Conservation (phyloP, 1,140 invertebrate genomes). For the Platorchestia sp. region DNA sequence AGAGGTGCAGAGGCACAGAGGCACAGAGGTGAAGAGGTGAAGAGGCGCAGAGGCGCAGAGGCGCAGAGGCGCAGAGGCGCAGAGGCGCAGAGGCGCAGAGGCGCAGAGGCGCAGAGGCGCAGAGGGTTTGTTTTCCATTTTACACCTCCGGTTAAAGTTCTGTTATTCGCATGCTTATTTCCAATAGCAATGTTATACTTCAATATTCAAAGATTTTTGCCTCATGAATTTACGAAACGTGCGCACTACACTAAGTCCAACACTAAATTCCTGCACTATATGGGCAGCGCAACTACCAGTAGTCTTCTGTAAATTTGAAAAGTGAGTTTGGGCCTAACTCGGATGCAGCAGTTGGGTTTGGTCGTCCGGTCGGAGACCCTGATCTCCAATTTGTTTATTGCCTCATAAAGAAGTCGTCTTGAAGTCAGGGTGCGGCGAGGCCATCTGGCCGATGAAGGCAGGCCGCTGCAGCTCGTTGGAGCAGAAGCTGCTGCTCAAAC, state of each 20-base stretch:
- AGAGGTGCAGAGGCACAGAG: no score
- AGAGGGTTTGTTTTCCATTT: no score
- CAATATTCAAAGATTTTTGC: neutral
- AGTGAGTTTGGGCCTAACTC: neutral
- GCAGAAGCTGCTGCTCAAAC: neutral
- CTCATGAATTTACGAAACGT: neutral
- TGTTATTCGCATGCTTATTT: neutral
- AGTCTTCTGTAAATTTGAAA: neutral
- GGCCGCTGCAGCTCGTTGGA: neutral
- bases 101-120: no score
- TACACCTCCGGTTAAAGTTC: no score
- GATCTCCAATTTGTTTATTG: slow-evolving; percentile 19
- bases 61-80: slow-evolving; percentile 14
- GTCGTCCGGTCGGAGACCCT: neutral
- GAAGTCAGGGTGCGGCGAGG: neutral
- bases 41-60: slow-evolving; percentile 35
- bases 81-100: slow-evolving; percentile 37
- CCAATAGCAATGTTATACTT: neutral
- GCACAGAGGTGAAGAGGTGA: slow-evolving; percentile 19
- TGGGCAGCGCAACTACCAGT: no score
- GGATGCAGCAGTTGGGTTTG: neutral
- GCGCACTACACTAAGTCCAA: neutral
- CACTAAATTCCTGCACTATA: neutral
- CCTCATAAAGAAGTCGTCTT: neutral
- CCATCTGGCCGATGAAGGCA: neutral